Conservation (phyloP, 30 jellyfish, hydroid and myxozoan genomes). For the Pelagia noctiluca region DNA sequence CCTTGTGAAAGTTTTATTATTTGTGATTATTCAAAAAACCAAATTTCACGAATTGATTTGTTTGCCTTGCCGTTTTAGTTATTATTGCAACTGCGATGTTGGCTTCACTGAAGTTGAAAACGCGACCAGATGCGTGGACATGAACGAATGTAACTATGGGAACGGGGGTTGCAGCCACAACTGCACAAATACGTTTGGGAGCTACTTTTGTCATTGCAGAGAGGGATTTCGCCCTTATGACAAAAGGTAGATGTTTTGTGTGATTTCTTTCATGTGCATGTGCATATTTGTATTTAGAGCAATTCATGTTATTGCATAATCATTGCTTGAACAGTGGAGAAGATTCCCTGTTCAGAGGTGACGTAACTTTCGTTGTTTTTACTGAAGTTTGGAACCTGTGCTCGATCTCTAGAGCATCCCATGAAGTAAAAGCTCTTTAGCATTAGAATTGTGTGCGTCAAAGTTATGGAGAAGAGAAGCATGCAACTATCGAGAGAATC, state of each 20-base stretch:
- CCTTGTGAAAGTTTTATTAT: too few relatives aligned
- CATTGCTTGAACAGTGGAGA: too few relatives aligned
- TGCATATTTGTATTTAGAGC: not conserved
- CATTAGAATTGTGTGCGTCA: too few relatives aligned
- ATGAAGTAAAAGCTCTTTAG: too few relatives aligned
- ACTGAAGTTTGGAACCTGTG: too few relatives aligned
- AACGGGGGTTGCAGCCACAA: constrained; percentile 78
- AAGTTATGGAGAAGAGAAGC: too few relatives aligned
- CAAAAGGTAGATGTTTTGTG: constrained; percentile 24
- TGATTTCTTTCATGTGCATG: not conserved
- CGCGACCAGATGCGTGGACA: constrained; percentile 83
- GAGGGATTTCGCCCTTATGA: constrained; percentile 68
- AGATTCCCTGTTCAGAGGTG: too few relatives aligned
- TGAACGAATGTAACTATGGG: constrained; percentile 68
- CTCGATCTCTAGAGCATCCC: too few relatives aligned
- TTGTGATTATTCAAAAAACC: too few relatives aligned
- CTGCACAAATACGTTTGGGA: constrained; percentile 82
- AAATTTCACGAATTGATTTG: too few relatives aligned
- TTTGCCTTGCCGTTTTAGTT: constrained; percentile 42
- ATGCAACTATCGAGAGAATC: too few relatives aligned
- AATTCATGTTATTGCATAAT: not conserved
- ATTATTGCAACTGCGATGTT: constrained; percentile 73
- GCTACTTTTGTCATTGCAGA: constrained; percentile 76
- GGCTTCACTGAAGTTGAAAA: constrained; percentile 74
- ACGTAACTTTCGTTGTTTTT: too few relatives aligned